These are phyloP conservation scores for Silvanus unidentatus DNA, from an alignment of 2,888 invertebrate genomes.

Conservation along the genomic window DNA sequence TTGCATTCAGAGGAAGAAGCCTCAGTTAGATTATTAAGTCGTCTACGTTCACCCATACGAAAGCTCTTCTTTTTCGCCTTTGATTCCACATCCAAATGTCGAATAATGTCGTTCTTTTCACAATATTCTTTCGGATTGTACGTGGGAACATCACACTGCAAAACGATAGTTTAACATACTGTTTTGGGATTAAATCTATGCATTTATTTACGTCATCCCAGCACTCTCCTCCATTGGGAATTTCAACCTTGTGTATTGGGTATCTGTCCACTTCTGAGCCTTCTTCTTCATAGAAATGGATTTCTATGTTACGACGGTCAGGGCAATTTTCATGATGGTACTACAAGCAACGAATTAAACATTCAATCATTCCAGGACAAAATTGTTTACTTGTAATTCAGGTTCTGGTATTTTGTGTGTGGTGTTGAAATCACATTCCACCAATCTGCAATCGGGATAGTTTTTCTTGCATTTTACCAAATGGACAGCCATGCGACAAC, in stretches of 20 bases:
- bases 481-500: slow-evolving; percentile 52
- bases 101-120: slow-evolving; percentile 19
- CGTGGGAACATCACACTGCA: slow-evolving; percentile 17
- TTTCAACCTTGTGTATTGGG: slow-evolving; percentile 16
- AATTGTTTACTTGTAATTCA: slow-evolving; percentile 46
- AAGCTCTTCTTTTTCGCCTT: slow-evolving; percentile 24
- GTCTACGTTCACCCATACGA: slow-evolving; percentile 23
- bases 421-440: slow-evolving; percentile 54
- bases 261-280: slow-evolving; percentile 12
- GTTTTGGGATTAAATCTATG: not conserved
- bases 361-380: not conserved
- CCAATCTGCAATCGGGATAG: slow-evolving; percentile 42
- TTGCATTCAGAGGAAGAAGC: not conserved
- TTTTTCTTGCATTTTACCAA: slow-evolving; percentile 54
- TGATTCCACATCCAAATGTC: slow-evolving; percentile 22
- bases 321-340: slow-evolving; percentile 31
- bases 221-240: slow-evolving; percentile 25
- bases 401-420: slow-evolving; percentile 52
- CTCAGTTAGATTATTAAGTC: slow-evolving; percentile 14
- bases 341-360: slow-evolving; percentile 20
- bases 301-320: slow-evolving; percentile 25
- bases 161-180: slow-evolving; percentile 7
- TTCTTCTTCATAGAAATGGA: slow-evolving; percentile 19
- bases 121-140: slow-evolving; percentile 27
- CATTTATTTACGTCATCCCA: slow-evolving; percentile 35